Evolutionary conservation across 2,113 vertebrate genomes (phyloP), one percentile per base, ranked within the genome.

Genomic region (Crotalus horridus): DNA sequence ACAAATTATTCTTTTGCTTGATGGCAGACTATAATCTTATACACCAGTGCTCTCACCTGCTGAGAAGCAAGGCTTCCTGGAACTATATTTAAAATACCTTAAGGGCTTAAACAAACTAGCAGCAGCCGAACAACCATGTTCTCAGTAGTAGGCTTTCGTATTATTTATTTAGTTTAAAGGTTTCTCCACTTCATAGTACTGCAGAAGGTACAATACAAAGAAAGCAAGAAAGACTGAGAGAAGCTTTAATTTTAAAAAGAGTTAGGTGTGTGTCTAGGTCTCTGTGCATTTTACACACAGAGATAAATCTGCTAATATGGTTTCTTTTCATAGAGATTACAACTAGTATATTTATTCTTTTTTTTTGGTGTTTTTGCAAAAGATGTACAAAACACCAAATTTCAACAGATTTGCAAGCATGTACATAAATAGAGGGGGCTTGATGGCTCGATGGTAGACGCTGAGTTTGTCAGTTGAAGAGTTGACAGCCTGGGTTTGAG

Each of bases 181-280:
- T 43, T 93, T 93, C 94, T 81, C 87, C 59, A 93, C 53, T 53
- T 93, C 89, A 69, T 64, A 88, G 87, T 53, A 93, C 91, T 88
- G 53, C 8, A 5, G 54, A 54, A 88, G 94, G 85, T n/a, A 90
- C 88, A 94, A 46, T 29, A 56, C 90, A 23, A 94, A 94, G 93
- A 20, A 94, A 94, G 17, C 6, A 69, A 26, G 5, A 6, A 17
- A 12, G 11, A 51, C 20, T 4, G 26, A 46, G 17, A 88, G 29
- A 20, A 3, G 17, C 39, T 7, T 97, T 92, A 74, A 54, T 96
- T 91, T 95, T 96, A 51, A 96, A 51, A 93, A 95, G 88, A 55
- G 64, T 91, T 39, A 81, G 69, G 15, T 39, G 6, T 69, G 29
- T 69, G 5, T 17, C 15, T 39, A 39, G 20, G 17, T 81, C n/a